Base-by-base conservation (phyloP, 2,113 vertebrate genomes). In the Ceratotherium simum region DNA sequence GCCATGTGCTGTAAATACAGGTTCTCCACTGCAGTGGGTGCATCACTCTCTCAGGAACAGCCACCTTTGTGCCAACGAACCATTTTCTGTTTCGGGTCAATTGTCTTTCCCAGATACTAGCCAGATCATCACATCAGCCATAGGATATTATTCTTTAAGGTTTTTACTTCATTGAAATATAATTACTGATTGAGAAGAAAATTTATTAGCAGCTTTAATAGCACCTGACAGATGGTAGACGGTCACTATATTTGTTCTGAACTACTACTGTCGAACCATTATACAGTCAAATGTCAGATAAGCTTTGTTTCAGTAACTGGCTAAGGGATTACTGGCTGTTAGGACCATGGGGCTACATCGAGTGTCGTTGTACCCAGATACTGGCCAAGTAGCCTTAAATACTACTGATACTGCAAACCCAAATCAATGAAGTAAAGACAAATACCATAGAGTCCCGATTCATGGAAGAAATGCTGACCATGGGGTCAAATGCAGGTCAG, bases 381-480 rank as follows among this genome's bases (percentile, higher is more conserved):
- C 3, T n/a, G 54, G 58, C 70, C 65, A 23, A 6, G 0, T 16
- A 33, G 36, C 51, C 58, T 67, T 6, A 73, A 62, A 42, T 56
- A 62, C 39, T 58, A 25, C n/a, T 27, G 69, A 27, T 79, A 48
- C 3, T 25, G 2, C 75, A 95, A 48, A 25, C 76, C 5, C 14
- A 31, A 17, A 27, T 86, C 54, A 84, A 2, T 81, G 85, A 76
- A 16, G 62, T 31, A 17, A 42, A 65, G 90, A 72, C 33, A 72
- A 33, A 81, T 6, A 8, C 6, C 42, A 36, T 39, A 76, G 62
- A 27, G 46, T 82, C 82, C 36, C 3, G 16, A 54, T 70, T 72
- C 27, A 11, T 14, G 13, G 82, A 91, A 72, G 93, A 96, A 97
- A 76, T 60, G 95, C 93, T 95, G 95, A 65, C 75, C 11, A 0